Percentiles rank a stretch among this genome's conserved stretches.
Evolutionary conservation across 64 coral and sea anemone species (phyloP).

Genomic region (Pocillopora damicornis): DNA sequence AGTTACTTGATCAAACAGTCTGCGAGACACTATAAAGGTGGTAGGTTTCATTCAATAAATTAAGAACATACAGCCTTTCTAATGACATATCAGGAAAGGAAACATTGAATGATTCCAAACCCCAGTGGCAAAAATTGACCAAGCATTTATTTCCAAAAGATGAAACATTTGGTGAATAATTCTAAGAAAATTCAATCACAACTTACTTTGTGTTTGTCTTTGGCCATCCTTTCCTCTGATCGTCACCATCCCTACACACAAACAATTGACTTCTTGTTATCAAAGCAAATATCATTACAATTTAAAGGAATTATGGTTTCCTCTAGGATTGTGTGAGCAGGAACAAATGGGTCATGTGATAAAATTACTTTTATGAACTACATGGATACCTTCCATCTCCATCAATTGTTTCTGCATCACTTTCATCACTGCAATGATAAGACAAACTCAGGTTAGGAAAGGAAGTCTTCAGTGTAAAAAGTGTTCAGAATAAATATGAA

Average conservation of each 20-base stretch:
- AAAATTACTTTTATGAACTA: not conserved
- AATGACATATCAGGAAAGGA: too few species aligned
- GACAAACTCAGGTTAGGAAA: not conserved
- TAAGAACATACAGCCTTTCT: too few species aligned
- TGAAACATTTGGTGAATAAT: not conserved
- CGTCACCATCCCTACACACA: constrained; percentile 46
- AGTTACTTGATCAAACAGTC: not conserved
- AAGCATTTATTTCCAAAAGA: not conserved
- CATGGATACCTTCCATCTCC: constrained; percentile 27
- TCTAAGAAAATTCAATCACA: not conserved
- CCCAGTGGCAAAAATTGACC: not conserved
- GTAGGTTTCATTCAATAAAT: too few species aligned
- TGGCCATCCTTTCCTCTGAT: constrained; percentile 20
- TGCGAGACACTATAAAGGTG: too few species aligned
- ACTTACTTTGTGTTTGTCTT: constrained; percentile 58
- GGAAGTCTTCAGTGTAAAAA: too few species aligned
- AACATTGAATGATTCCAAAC: too few species aligned
- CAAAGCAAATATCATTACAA: too few species aligned
- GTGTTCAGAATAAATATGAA: too few species aligned
- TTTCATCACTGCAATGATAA: constrained; percentile 47
- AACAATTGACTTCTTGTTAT: not conserved
- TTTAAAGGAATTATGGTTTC: too few species aligned
- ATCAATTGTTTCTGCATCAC: constrained; percentile 52
- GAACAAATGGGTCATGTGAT: too few species aligned
- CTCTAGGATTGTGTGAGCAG: too few species aligned